Base-by-base conservation (phyloP, 1,140 invertebrate species). In the Muscidifurax raptorellus region DNA sequence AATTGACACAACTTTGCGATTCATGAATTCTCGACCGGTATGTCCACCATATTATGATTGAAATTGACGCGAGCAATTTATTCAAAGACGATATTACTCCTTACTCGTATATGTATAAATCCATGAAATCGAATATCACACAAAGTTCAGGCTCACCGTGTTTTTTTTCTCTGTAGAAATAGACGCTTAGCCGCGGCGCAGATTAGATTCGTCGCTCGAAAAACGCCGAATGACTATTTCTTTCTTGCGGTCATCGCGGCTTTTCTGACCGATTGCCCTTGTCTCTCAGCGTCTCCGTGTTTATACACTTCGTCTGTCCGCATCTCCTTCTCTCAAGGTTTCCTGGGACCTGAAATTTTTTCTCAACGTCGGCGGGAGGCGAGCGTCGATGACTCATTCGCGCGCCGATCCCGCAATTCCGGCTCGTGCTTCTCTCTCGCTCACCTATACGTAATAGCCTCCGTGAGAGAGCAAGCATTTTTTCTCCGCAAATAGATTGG, bases 231-330 rank as follows among this genome's bases (percentile, higher is more conserved):
- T 83, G 79, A 85, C 86, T 86, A 85, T 86, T 88, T 87, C 84
- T 86, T 88, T 89, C 86, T 88, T 88, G 87, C 66, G 83, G 87
- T 89, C 69, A 2, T 36, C 59, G 47, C 86, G 84, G 87, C 86
- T 85, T 87, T 88, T 89, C 87, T 87, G 86, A 86, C 86, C 87
- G 88, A 88, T 89, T 86, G 88, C 87, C 82, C 87, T 84, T 84
- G 85, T 87, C 83, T 87, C 77, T 15, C 77, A 2, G 22, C 82
- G 79, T 81, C 87, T 27, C 72, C 59, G 18, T 18, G n/a, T n/a
- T 78, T 27, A 28, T 32, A 6, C 75, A 18, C 44, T 1, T 28
- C 44, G 75, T 13, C 79, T 22, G 2, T 83, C 82, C 7, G 40
- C 9, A 13, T 28, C 27, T 74, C 18, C 1, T 74, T 32, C 5